phyloP scores from a whole-genome alignment of 2,888 invertebrate genomes.

The Agrochola litura region DNA sequence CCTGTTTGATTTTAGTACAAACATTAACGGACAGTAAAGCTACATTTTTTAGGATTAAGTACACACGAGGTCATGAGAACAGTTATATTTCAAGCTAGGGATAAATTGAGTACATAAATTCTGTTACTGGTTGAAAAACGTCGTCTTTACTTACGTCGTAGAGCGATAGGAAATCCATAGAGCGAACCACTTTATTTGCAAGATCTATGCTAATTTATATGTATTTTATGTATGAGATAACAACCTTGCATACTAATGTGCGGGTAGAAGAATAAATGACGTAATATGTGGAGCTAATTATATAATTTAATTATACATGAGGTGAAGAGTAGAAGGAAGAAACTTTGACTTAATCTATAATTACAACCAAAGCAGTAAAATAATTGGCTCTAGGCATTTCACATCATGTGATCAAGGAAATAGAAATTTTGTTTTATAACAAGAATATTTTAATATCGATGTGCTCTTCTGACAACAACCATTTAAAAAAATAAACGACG shows the following conservation, averaged over 20 bases:
- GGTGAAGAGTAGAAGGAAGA: not conserved
- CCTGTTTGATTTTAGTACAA: constrained; percentile 82
- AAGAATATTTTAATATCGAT: not conserved
- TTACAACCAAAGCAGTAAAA: constrained; percentile 4
- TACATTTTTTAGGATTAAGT: constrained; percentile 59
- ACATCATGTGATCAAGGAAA: not conserved
- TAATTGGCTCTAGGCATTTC: not conserved
- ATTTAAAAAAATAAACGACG: constrained; percentile 6
- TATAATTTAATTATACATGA: constrained; percentile 30
- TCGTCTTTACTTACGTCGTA: not conserved
- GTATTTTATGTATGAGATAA: constrained; percentile 49
- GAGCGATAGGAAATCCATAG: constrained; percentile 19
- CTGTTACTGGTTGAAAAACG: not conserved
- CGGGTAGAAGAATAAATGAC: constrained; percentile 44
- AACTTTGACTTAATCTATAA: constrained; percentile 2
- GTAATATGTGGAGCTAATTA: constrained; percentile 43
- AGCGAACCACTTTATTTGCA: constrained; percentile 31
- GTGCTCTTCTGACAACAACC: not conserved
- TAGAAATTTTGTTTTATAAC: not conserved
- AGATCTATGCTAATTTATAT: constrained; percentile 45
- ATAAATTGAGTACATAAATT: not conserved
- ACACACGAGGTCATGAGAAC: constrained; percentile 44
- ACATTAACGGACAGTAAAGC: constrained; percentile 69
- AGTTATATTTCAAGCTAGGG: constrained; percentile 15
- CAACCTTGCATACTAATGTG: constrained; percentile 49